Base-by-base conservation (phyloP, 2,888 invertebrate genomes). In the Marronus borbonicus region DNA sequence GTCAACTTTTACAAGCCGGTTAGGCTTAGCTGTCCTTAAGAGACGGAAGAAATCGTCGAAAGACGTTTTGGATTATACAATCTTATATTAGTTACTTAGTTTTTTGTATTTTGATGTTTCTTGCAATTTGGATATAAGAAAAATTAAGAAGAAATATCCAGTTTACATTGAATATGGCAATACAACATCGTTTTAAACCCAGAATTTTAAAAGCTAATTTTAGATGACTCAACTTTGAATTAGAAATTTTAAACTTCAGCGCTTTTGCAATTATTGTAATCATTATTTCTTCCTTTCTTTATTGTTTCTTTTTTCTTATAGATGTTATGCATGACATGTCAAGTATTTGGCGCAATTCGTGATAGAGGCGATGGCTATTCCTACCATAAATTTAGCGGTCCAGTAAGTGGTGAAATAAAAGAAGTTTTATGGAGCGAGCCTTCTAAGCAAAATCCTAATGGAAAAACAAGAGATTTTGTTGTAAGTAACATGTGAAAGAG, bases 371-470 rank as follows among this genome's bases (percentile, higher is more conserved):
- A 92, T 49, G 93, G 93, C 68, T 94, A 92, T 85, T 94, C 94
- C 5, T 94, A 93, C 87, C 92, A 93, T 84, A 91, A 93, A 82
- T 94, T 94, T 87, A 92, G 91, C 85, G 94, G 94, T 8, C 95
- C 95, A 24, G 94, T 94, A 36, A 93, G 93, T 84, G 94, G 94
- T 0, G 89, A 91, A 84, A 91, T 92, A 65, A 86, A 90, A 7
- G 90, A 92, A 86, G 90, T 93, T 14, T 86, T 90, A 82, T 91
- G 92, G 0, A 89, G 91, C 12, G 90, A 90, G 4, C 85, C 89
- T 12, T 90, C 90, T 1, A 87, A 88, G 80, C 24, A 58, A 20
- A 89, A 90, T 78, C 90, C 89, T 10, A 90, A 90, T 81, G 87
- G 91, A 85, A 91, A 91, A 86, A 90, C 90, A 74, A 90, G 93